phyloP scores from a whole-genome alignment of 2,797 vertebrate genomes.

The Atherinosoma microstoma region DNA sequence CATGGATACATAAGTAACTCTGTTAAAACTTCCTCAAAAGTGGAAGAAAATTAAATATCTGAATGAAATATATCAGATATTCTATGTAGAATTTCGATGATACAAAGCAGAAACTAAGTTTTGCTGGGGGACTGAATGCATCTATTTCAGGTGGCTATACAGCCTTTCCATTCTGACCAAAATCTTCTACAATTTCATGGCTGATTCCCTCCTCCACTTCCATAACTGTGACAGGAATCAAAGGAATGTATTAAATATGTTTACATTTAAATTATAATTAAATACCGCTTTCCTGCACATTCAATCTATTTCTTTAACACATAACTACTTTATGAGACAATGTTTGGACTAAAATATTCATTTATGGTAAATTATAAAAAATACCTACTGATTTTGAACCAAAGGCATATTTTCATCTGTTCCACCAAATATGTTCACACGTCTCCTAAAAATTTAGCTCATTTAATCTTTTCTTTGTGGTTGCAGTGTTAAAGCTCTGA shows the following conservation, averaged over 20 bases:
- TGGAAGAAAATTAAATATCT: constrained; percentile 40
- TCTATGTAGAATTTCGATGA: background rate
- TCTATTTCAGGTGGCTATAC: constrained; percentile 14
- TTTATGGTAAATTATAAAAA: constrained; percentile 1
- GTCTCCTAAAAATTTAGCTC: constrained; percentile 36
- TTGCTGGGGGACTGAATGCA: constrained; percentile 27
- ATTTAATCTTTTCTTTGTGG: constrained; percentile 43
- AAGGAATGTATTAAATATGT: background rate
- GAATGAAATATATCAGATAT: constrained; percentile 4
- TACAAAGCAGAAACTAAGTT: constrained; percentile 12
- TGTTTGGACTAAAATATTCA: constrained; percentile 15
- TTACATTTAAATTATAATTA: constrained; percentile 15
- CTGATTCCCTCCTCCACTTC: constrained; percentile 4
- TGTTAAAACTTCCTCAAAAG: constrained; percentile 28
- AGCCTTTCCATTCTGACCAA: background rate
- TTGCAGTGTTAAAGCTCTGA: background rate
- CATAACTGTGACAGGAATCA: constrained; percentile 2
- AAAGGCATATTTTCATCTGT: constrained; percentile 26
- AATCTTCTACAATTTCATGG: constrained; percentile 33
- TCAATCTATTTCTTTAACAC: background rate
- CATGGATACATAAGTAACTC: constrained; percentile 17
- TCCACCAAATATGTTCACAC: constrained; percentile 25
- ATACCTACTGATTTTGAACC: constrained; percentile 16
- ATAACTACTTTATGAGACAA: background rate
- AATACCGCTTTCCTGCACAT: background rate